phyloP scores from a whole-genome alignment of 2,113 vertebrate species.

The Boulengeromyrus knoepffleri region DNA sequence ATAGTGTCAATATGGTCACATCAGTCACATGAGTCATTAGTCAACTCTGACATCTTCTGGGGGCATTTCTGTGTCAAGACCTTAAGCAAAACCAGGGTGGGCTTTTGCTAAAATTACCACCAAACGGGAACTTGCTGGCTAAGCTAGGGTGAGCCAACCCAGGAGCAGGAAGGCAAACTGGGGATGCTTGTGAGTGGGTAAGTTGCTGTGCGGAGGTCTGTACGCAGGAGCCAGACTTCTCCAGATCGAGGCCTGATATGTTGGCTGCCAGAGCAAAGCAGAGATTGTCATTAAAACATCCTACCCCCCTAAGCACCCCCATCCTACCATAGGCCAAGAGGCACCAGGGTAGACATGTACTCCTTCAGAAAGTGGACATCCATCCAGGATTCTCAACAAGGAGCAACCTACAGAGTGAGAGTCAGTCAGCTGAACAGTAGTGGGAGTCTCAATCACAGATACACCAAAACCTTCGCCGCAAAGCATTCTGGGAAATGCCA shows the following conservation, averaged over 20 bases:
- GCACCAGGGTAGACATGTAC: not conserved
- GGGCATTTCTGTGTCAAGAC: not conserved
- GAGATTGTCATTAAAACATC: constrained; percentile 23
- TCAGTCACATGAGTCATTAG: not conserved
- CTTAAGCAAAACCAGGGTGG: not conserved
- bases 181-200: not conserved
- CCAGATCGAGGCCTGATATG: not conserved
- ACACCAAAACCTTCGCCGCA: not conserved
- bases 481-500: not conserved
- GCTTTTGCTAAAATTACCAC: not conserved
- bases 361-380: not conserved
- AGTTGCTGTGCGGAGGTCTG: not conserved
- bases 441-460: not conserved
- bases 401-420: not conserved
- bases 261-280: not conserved
- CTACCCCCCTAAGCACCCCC: constrained; percentile 1
- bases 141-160: not conserved
- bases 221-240: not conserved
- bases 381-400: not conserved
- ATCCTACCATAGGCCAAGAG: not conserved
- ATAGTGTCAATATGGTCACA: not conserved
- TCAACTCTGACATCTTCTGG: not conserved
- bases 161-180: not conserved
- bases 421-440: not conserved
- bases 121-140: not conserved